phyloP scores from a whole-genome alignment of 2,888 invertebrate species.

The Lutraria lutraria region DNA sequence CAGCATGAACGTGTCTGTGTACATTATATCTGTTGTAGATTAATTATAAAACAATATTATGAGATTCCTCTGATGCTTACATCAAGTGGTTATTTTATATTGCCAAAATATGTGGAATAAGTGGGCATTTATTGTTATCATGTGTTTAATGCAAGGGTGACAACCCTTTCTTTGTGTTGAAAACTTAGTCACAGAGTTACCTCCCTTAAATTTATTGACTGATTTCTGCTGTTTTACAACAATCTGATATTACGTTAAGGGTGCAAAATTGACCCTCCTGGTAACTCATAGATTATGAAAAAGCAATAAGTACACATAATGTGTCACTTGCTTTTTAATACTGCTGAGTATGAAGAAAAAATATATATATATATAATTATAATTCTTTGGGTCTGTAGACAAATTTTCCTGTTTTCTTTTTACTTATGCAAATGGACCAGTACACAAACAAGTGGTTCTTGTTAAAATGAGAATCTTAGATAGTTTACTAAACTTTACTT shows the following conservation, averaged over 20 bases:
- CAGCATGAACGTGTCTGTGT: background rate
- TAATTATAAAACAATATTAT: constrained; percentile 14
- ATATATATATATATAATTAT: too few relatives aligned
- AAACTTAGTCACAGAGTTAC: background rate
- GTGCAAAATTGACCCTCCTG: too few relatives aligned
- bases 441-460: too few relatives aligned
- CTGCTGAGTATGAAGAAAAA: too few relatives aligned
- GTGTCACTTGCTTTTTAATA: too few relatives aligned
- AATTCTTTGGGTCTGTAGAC: too few relatives aligned
- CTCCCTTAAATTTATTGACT: background rate
- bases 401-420: too few relatives aligned
- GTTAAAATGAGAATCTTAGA: too few relatives aligned
- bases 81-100: constrained; percentile 11
- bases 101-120: constrained; percentile 7
- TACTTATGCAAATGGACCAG: too few relatives aligned
- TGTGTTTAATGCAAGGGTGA: background rate
- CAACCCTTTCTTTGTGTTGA: background rate
- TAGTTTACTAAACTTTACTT: background rate
- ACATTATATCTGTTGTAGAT: background rate
- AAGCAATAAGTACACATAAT: too few relatives aligned
- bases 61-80: background rate
- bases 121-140: background rate
- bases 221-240: background rate
- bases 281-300: too few relatives aligned
- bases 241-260: too few relatives aligned